Evolutionary conservation across 2,888 invertebrate genomes (phyloP), one percentile per base, ranked within the genome.

Genomic region (Altica lythri): DNA sequence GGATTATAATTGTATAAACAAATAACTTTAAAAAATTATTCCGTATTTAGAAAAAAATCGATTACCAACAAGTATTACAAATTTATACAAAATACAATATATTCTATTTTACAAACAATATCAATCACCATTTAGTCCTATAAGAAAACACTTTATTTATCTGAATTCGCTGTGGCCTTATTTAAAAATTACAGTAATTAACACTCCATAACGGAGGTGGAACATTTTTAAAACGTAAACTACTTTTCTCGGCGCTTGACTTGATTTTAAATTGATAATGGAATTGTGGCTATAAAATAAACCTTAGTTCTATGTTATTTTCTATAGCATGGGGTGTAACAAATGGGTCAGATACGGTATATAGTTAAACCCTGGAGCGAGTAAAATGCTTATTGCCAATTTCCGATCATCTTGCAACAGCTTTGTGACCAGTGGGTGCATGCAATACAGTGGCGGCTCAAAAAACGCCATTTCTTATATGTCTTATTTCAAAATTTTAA

Each of bases 271-370:
- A 37, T 47, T 47, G 47, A 47, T 47, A 38, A 37, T 37, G 27
- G 9, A 47, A 47, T 47, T 47, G 37, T 37, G 38, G 27, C 35
- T 27, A 35, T 46, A 25, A 35, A 46, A 46, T 46, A 37, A 46
- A 9, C 13, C 17, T n/a, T n/a, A 18, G 45, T 29, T 40, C 22
- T 40, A 34, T 29, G 45, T 45, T 45, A 45, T 45, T 45, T 45
- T 45, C 45, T 19, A 45, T 47, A 5, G 12, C 17, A 47, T 17
- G 13, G 27, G 38, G 37, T 47, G 13, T 47, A 37, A 37, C 37
- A 47, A 47, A 47, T 47, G 25, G 47, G 47, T 47, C 47, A 47
- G 47, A 47, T 27, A 47, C 47, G 47, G 47, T 37, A 38, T 29
- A 38, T 48, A 10, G 40, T 40, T 40, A 40, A 40, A 40, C 13